Evolutionary conservation across 2,113 vertebrate species (phyloP).

Genomic region (Cyprinus carpio): DNA sequence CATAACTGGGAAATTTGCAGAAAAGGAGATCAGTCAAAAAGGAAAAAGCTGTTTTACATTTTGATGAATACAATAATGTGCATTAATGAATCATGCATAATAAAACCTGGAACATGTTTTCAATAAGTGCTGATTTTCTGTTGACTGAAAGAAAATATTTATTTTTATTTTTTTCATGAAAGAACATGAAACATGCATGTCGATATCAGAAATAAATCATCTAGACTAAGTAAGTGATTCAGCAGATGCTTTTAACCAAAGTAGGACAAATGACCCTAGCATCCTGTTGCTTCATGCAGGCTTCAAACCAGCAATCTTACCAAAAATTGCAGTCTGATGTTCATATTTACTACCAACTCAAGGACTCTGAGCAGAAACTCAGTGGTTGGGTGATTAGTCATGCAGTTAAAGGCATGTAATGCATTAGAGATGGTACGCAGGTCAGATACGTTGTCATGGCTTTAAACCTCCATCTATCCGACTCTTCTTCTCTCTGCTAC

Average conservation of each 20-base stretch:
- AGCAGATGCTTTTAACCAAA: background rate
- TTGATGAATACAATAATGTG: no score
- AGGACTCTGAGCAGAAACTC: background rate
- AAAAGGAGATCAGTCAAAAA: no score
- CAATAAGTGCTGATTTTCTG: no score
- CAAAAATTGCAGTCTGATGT: background rate
- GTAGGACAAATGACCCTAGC: background rate
- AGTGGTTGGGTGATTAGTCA: background rate
- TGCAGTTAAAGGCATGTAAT: background rate
- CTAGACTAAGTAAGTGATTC: background rate
- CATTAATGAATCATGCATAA: no score
- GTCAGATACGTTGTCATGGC: slow-evolving; percentile 31
- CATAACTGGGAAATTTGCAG: no score
- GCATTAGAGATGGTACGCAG: slow-evolving; percentile 11
- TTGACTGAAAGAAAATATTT: no score
- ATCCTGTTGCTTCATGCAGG: background rate
- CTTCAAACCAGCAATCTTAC: background rate
- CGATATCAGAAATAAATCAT: background rate
- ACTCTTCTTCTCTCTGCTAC: background rate
- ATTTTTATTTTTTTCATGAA: no score
- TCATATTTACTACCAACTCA: background rate
- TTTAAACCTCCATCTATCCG: slow-evolving; percentile 7
- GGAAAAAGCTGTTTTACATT: no score
- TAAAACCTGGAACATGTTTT: no score
- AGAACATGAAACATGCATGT: no score